Base-by-base conservation (phyloP, 2,797 vertebrate species). In the Pteronotus mesoamericanus region DNA sequence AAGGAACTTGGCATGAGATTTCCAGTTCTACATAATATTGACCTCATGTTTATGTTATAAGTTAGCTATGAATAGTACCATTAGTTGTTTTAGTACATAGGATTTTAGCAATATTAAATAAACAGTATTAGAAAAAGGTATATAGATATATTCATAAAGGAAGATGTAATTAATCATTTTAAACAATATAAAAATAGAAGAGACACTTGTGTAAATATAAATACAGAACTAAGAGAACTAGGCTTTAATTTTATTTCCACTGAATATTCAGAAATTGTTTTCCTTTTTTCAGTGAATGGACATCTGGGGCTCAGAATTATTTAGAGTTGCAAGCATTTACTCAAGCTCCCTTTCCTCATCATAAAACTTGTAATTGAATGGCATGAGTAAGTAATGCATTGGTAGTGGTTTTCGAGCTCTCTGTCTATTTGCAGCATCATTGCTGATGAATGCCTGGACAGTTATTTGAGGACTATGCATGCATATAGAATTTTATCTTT, bases 141-240 rank as follows among this genome's bases (percentile, higher is more conserved):
- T 89, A 44, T 78, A 88, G 29, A 66, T 74, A 22, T 79, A 14
- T 93, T 87, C 55, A 4, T 71, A 87, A 92, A 90, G 26, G 32
- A 84, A 79, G 12, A 86, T 91, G 55, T 84, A 93, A 88, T 57
- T 84, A 79, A 83, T 79, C 46, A 94, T 85, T 92, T 91, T 84
- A 84, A 94, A 32, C 37, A 53, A 75, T 37, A 74, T 72, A 55
- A 86, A 86, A 32, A 59, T 42, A 74, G 39, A 84, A 91, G 37
- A 61, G 53, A 71, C 6, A 59, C 16, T 18, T 74, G n/a, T 90
- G 48, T 92, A 94, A 96, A 80, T 83, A 42, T 74, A 84, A 78
- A 89, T 74, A 48, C 22, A 82, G 89, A 84, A 59, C 37, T 86
- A 68, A 53, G 75, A 91, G 92, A 87, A 68, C n/a, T 26, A 96